Evolutionary conservation across 2,113 vertebrate species (phyloP), one percentile per base, ranked within the genome.

Genomic region (Regulus satrapa): DNA sequence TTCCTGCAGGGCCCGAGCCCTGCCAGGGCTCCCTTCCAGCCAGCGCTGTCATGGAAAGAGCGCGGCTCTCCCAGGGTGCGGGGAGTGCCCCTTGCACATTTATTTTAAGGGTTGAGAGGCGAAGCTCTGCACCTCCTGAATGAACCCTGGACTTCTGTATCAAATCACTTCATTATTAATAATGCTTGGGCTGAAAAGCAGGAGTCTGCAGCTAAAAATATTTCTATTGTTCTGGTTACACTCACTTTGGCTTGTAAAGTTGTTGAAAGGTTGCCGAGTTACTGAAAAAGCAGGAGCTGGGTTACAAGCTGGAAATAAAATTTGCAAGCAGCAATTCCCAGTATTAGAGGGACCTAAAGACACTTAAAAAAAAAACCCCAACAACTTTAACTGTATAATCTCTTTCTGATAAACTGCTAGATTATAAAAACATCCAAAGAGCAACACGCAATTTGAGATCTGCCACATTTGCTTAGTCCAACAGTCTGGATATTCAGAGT

Each of bases 1-100:
- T 97, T 97, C 43, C 96, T 72, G 84, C 6, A 0, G 79, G 31
- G 82, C 72, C 45, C 3, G 46, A 54, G 91, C 77, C 16, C 5
- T 72, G 95, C 96, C 96, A 95, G 89, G 90, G 92, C 56, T 84
- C 74, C 94, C 79, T 94, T 92, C 90, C 95, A 95, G 88, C 40
- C 91, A 25, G 71, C 3, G 72, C 95, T 92, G 89, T 56, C 94
- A 92, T 61, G 90, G 95, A 92, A 86, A 81, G 95, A 90, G 89
- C 43, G 62, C 4, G 7, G 61, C 89, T 71, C 92, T 73, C 92
- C 90, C 95, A 19, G 74, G 59, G 82, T 45, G 6, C 93, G 26
- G 20, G 67, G 87, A 92, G 61, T 16, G 38, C 43, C 19, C 21
- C 36, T 26, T 26, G 10, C 18, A 46, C 79, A 8, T 66, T 92